Conservation (phyloP, 2,797 vertebrate species). For the Syncerus caffer region DNA sequence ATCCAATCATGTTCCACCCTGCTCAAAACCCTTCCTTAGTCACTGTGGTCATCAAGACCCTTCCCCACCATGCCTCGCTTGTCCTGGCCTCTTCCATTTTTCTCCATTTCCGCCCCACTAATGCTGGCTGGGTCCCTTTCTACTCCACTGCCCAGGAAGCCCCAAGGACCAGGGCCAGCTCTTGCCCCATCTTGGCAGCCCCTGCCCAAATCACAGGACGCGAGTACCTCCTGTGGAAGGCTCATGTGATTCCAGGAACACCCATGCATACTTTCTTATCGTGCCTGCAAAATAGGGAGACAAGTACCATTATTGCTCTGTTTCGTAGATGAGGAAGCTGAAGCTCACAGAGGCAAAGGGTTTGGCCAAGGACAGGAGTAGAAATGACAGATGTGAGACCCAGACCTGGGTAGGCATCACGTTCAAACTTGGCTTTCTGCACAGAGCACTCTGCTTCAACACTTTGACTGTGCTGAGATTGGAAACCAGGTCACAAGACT, state of each 20-base stretch:
- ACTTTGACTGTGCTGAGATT: not conserved
- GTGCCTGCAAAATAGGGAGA: not conserved
- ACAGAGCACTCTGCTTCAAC: not conserved
- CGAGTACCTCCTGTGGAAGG: fast-evolving
- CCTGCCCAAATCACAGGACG: not conserved
- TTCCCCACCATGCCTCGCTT: fast-evolving
- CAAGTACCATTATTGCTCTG: too few relatives aligned
- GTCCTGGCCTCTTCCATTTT: fast-evolving
- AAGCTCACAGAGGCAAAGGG: not conserved
- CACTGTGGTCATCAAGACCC: fast-evolving
- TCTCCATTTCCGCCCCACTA: fast-evolving
- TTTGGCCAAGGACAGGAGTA: not conserved
- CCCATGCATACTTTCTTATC: fast-evolving
- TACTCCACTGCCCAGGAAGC: not conserved
- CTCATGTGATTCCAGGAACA: not conserved
- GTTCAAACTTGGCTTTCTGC: not conserved
- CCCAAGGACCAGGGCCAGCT: not conserved
- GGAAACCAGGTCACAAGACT: not conserved
- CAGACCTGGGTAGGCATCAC: fast-evolving
- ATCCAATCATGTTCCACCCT: not conserved
- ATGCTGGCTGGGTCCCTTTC: not conserved
- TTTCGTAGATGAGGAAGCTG: not conserved
- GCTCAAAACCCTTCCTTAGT: fast-evolving
- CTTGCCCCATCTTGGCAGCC: not conserved
- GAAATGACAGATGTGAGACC: not conserved